These are phyloP conservation scores for Melitaea athalia DNA, from an alignment of 2,888 invertebrate genomes.

Conservation along the genomic window DNA sequence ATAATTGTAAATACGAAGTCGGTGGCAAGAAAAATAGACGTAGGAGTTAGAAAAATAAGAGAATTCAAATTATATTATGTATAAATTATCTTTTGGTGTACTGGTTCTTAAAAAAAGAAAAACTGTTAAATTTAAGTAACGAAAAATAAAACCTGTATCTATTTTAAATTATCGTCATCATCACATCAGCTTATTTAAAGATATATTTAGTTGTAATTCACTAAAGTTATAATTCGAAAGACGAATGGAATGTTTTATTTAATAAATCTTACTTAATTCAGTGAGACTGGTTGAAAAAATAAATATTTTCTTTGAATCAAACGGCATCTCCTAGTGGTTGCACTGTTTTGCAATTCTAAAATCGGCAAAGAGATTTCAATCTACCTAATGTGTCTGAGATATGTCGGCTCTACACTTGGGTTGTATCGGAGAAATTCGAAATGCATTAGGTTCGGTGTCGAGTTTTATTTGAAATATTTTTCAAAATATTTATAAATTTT, in stretches of 20 bases:
- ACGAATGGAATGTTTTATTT: constrained; percentile 20
- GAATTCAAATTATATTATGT: no score
- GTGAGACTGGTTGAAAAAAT: constrained; percentile 34
- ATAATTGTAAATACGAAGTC: no score
- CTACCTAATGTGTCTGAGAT: constrained; percentile 72
- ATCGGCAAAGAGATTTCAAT: constrained; percentile 75
- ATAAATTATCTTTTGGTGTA: no score
- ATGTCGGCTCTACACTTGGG: constrained; percentile 34
- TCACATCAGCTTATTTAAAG: no score
- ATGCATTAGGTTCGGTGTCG: constrained; percentile 34
- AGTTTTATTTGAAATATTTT: constrained; percentile 23
- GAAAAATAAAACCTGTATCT: no score
- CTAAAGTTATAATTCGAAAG: constrained; percentile 28
- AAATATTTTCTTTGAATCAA: constrained; percentile 61
- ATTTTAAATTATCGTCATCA: neutral
- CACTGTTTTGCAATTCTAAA: constrained; percentile 79
- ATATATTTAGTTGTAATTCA: constrained; percentile 9
- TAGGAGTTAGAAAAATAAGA: no score
- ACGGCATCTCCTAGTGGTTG: constrained; percentile 64
- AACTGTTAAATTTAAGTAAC: no score
- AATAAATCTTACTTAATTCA: constrained; percentile 37
- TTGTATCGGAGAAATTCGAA: constrained; percentile 31
- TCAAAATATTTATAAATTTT: neutral
- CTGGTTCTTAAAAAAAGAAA: no score
- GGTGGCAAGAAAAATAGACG: no score